These are phyloP conservation scores for Beroe ovata DNA, from an alignment of 37 sponge, comb jelly and placozoan species.

Conservation along the genomic window DNA sequence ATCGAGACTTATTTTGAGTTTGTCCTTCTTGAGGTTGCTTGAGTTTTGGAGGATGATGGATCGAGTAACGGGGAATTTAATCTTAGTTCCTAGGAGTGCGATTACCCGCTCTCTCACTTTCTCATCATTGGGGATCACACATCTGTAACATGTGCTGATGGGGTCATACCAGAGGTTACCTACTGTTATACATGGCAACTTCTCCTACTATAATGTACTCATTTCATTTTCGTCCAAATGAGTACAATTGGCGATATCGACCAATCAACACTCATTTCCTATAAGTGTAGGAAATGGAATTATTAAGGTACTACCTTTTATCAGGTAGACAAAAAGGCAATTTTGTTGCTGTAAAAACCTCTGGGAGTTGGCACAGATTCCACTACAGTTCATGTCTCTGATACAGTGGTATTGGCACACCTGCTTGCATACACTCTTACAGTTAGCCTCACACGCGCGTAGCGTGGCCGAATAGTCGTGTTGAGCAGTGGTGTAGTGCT, in stretches of 20 bases:
- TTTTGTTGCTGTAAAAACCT: background rate
- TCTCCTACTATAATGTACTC: too few relatives aligned
- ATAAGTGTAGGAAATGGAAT: background rate
- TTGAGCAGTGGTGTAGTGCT: conserved; percentile 45
- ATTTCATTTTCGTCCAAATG: too few relatives aligned
- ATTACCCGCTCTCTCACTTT: conserved; percentile 54
- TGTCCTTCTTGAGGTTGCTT: conserved; percentile 41
- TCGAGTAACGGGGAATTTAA: conserved; percentile 60
- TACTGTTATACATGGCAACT: too few relatives aligned
- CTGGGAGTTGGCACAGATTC: conserved; percentile 1
- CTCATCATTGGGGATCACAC: conserved; percentile 63
- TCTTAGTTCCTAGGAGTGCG: conserved; percentile 57
- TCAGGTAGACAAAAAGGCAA: background rate
- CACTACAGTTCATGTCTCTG: conserved; percentile 43
- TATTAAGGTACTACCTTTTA: background rate
- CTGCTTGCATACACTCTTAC: conserved; percentile 18
- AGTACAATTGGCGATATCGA: too few relatives aligned
- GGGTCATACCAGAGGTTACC: background rate
- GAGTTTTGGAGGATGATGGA: conserved; percentile 59
- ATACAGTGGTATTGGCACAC: conserved; percentile 55
- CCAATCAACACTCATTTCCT: background rate
- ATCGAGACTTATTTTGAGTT: conserved; percentile 26
- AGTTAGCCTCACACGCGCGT: conserved; percentile 21
- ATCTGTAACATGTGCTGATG: conserved; percentile 39
- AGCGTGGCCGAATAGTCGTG: conserved; percentile 8